Evolutionary conservation across 2,797 vertebrate species (phyloP), one percentile per base, ranked within the genome.

Genomic region (Pipistrellus pipistrellus): DNA sequence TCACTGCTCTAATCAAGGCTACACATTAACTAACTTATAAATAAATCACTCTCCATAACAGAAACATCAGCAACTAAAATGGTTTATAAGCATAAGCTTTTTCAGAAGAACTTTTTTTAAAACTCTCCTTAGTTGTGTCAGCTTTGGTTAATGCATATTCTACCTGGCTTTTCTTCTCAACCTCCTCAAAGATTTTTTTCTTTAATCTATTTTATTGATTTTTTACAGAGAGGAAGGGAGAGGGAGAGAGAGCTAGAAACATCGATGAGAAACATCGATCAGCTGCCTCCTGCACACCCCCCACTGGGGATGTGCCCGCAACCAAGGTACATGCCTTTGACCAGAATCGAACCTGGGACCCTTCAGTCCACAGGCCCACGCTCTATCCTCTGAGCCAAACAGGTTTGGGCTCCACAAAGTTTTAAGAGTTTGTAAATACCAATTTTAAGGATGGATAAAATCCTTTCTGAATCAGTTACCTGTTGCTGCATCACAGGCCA

Each of bases 1-100:
- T 81, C 68, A 59, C 25, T 48, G 41, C 27, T 86, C 8, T 81
- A 2, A 32, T 77, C 44, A 93, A 88, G 44, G 78, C 57, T 86
- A 77, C 53, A 46, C 6, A n/a, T 82, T 57, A 80, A 71, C 53
- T 55, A n/a, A 68, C 21, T 51, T 81, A 90, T 35, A 85, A 93
- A 84, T 66, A 93, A 93, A 82, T 88, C 51, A 38, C 17, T 90
- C 30, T 76, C 30, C 3, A 11, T 76, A 51, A 93, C 71, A 93
- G 72, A 95, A 91, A 72, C 27, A 78, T 44, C 4, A 76, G 77
- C 38, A 62, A 75, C 14, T 62, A 38, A 59, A 68, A 94, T 9
- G 0, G 15, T 73, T 53, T 48, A n/a, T 59, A 77, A 76, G 4
- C 27, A 78, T 14, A 27, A 92, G 6, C 15, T 77, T 86, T 68